Base-by-base conservation (phyloP, 1,140 invertebrate species). In the Amyelois transitella region DNA sequence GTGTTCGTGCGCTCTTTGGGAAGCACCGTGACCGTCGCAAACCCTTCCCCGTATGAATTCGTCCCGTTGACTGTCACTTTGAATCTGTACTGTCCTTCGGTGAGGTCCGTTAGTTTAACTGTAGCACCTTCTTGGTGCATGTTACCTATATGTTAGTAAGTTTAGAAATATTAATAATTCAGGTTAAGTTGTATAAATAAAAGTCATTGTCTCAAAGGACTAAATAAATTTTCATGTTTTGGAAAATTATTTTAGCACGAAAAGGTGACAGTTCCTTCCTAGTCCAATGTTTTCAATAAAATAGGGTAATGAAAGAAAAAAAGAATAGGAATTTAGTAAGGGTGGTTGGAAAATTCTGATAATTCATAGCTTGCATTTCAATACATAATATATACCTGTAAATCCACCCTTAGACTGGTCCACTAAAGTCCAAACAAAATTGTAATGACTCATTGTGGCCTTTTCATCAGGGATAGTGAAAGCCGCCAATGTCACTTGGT, bases 11-110 rank as follows among this genome's bases (percentile, higher is more conserved):
- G 87, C 63, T 95, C 94, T n/a, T 94, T 95, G 61, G 96, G 95
- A 63, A 95, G 79, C 18, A 98, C 97, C n/a, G 95, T 97, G 1
- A 98, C 95, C 84, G 98, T 98, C 0, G 96, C 96, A 69, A 92
- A 93, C 0, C 95, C 93, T 79, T 96, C 94, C 18, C 96, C 97
- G 82, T 92, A 94, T 24, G 93, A 92, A 65, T 91, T 92, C 6
- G 92, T 95, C 0, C 96, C 96, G 43, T 91, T 92, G 0, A 93
- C 92, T 2, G 90, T 90, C 24, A 98, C 95, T 88, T 96, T 95
- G 77, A 98, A 97, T 38, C 92, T 93, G 75, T 98, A 99, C 38
- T 96, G 83, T 0, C 97, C 97, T 79, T 96, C 94, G 0, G 93
- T 94, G 1, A 96, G 88, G 71, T 96, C 93, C 24, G 91, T 94